phyloP scores from a whole-genome alignment of 2,113 vertebrate species.

The Bubo bubo region DNA sequence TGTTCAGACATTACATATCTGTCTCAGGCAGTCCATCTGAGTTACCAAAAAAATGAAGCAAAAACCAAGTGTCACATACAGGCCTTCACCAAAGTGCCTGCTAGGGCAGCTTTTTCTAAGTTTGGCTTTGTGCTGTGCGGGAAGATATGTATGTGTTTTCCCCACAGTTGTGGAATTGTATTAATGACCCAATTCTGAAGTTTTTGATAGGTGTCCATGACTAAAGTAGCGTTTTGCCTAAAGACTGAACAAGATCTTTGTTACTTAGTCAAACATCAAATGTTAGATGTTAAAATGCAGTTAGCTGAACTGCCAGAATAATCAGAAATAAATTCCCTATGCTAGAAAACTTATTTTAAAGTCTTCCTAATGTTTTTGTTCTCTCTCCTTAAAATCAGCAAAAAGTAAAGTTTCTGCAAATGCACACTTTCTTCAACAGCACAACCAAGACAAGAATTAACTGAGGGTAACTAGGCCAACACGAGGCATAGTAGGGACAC shows the following conservation, averaged over 20 bases:
- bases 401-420: conserved; percentile 10
- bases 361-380: not conserved
- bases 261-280: not conserved
- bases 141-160: not conserved
- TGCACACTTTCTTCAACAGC: not conserved
- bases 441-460: conserved; percentile 16
- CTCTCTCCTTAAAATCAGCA: not conserved
- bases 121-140: not conserved
- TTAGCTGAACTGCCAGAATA: not conserved
- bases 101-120: not conserved
- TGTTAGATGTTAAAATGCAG: not conserved
- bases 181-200: not conserved
- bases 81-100: not conserved
- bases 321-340: not conserved
- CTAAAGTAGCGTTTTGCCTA: not conserved
- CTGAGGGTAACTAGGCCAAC: conserved; percentile 21
- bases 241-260: not conserved
- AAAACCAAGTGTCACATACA: not conserved
- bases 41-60: not conserved
- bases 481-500: not conserved
- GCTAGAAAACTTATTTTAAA: not conserved
- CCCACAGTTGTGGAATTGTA: not conserved
- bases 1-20: not conserved
- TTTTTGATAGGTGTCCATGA: not conserved
- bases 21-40: not conserved